Conservation (phyloP, 2,113 vertebrate genomes). For the Antidorcas marsupialis region DNA sequence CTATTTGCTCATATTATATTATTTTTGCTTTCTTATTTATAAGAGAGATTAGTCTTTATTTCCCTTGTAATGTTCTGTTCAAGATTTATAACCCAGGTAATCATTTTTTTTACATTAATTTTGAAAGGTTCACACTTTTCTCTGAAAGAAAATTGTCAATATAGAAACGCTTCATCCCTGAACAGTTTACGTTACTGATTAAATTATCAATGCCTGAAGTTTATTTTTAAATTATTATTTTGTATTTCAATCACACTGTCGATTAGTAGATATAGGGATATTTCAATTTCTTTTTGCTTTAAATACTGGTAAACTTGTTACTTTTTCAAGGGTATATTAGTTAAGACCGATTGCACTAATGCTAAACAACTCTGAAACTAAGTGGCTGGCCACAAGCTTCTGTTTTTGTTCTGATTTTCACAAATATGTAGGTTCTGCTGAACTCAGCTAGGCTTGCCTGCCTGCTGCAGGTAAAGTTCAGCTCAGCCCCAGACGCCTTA, state of each 20-base stretch:
- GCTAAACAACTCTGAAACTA: not conserved
- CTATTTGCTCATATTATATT: not conserved
- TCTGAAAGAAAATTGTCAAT: not conserved
- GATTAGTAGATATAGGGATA: not conserved
- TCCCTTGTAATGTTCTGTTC: not conserved
- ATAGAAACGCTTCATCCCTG: not conserved
- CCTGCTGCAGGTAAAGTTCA: not conserved
- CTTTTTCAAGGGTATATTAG: not conserved
- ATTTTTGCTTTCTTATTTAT: not conserved
- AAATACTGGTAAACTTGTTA: not conserved
- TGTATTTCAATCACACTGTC: not conserved
- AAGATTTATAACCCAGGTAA: not conserved
- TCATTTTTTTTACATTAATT: not conserved
- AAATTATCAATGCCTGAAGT: not conserved
- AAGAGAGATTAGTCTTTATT: not conserved
- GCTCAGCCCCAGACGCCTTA: not conserved
- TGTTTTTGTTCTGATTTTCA: not conserved
- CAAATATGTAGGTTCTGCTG: not conserved
- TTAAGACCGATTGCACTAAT: not conserved
- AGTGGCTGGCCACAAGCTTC: not conserved
- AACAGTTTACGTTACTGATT: not conserved
- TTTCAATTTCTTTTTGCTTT: not conserved
- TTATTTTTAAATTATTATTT: not conserved
- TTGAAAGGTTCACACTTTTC: not conserved
- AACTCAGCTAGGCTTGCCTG: not conserved